These are phyloP conservation scores for Sceloporus tristichus DNA, from an alignment of 2,113 vertebrate genomes.

Conservation along the genomic window DNA sequence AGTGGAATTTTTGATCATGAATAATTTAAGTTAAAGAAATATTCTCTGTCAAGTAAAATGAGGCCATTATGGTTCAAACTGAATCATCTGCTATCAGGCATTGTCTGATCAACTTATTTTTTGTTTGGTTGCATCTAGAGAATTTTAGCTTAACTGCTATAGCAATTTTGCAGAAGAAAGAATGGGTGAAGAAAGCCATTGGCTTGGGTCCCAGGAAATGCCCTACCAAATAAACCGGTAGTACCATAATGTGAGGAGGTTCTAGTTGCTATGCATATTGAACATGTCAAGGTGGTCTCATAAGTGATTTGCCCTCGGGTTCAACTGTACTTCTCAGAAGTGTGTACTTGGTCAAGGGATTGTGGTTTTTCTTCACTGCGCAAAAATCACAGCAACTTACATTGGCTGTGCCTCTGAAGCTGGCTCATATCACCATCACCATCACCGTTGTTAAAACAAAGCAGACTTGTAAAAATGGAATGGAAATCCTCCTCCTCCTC, in stretches of 20 bases:
- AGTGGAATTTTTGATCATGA: conserved; percentile 63
- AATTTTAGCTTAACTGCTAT: conserved; percentile 62
- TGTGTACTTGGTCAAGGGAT: too few species aligned
- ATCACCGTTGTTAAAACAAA: too few species aligned
- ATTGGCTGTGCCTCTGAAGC: too few species aligned
- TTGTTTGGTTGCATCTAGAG: background rate
- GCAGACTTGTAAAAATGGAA: too few species aligned
- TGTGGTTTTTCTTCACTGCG: too few species aligned
- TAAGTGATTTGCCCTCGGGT: too few species aligned
- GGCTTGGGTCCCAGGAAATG: background rate
- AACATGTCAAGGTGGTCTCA: too few species aligned
- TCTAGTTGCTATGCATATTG: background rate
- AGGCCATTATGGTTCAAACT: conserved; percentile 60
- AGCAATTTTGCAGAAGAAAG: background rate
- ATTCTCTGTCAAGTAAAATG: conserved; percentile 58
- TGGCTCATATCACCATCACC: too few species aligned
- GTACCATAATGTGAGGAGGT: background rate
- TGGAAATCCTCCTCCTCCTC: too few species aligned
- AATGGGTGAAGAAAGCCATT: background rate
- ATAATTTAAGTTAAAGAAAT: conserved; percentile 61
- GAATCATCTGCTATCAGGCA: conserved; percentile 61
- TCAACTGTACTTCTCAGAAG: too few species aligned
- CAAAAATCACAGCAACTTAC: too few species aligned
- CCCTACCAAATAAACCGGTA: background rate
- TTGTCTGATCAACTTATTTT: conserved; percentile 36